Conservation (phyloP, 37 sponge, comb jelly and placozoan genomes). For the Chondrosia reniformis region DNA sequence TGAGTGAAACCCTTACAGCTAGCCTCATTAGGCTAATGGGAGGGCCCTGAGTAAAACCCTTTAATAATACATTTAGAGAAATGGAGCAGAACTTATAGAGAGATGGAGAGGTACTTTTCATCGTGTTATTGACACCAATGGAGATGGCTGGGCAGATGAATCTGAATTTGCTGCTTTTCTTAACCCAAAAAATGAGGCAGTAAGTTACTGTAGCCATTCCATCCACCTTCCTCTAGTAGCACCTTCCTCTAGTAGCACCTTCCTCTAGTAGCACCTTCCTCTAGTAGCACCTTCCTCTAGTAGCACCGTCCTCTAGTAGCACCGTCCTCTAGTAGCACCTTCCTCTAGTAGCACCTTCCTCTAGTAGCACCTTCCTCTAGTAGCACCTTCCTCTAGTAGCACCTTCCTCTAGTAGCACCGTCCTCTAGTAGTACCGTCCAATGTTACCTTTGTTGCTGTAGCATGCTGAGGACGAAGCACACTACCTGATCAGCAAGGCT, state of each 20-base stretch:
- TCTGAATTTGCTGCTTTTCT: constrained; percentile 3
- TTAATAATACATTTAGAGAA: no score
- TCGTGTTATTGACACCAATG: neutral
- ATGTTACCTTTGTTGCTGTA: neutral
- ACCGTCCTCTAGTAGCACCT: neutral
- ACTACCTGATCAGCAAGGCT: constrained; percentile 10
- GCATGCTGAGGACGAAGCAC: constrained; percentile 15
- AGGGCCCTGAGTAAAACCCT: no score
- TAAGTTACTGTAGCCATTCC: no score
- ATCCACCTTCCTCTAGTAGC: neutral
- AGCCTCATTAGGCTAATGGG: no score
- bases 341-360: neutral
- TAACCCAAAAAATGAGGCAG: neutral
- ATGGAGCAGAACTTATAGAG: neutral
- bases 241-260: neutral
- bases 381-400: neutral
- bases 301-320: neutral
- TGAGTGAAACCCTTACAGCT: no score
- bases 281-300: neutral
- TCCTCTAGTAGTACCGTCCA: neutral
- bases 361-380: neutral
- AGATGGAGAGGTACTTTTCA: constrained; percentile 16
- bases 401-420: neutral
- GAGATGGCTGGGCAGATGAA: constrained; percentile 8
- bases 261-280: neutral